Base-by-base conservation (phyloP, 2,113 vertebrate species). In the Dissostichus mawsoni region DNA sequence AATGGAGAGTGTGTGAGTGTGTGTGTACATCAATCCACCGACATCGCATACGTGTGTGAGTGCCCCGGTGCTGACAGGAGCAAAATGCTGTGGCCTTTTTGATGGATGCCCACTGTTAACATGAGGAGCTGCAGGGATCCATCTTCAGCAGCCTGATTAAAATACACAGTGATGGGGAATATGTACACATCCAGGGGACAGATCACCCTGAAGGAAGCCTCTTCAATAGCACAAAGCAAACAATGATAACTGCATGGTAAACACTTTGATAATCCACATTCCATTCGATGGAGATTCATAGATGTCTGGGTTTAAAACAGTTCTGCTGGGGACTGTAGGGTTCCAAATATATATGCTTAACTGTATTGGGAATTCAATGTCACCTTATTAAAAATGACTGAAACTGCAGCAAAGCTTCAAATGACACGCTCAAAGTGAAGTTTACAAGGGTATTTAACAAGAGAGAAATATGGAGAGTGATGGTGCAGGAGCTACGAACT, bases 91-190 rank as follows among this genome's bases (percentile, higher is more conserved):
- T 36, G 45, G 72, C 68, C 78, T 65, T 81, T 89, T 72, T 90
- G 80, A 90, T 78, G 72, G 81, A 91, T 85, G 87, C 59, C 62
- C 56, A 57, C 78, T 69, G 74, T 86, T 91, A 86, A 80, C 75
- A 70, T 67, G 84, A 81, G 44, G 41, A 33, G 76, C 52, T 66
- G 59, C 50, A 53, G 61, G 74, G 72, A 85, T 87, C 86, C 82
- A 77, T 90, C 78, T 85, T 51, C 4, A 48, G 66, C 44, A n/a
- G 72, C 53, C 80, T 88, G 79, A 90, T 89, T 90, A 89, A 90
- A 91, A 89, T 80, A 83, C 88, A 80, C 78, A 69, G 80, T 81
- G 84, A 87, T 77, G 41, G 71, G 55, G 56, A 55, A 65, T 80
- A 83, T 86, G 76, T 82, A 85, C 63, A 4, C 20, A 59, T 17